Conservation (phyloP, 2,113 vertebrate genomes). For the Poeciliopsis turrubarensis region DNA sequence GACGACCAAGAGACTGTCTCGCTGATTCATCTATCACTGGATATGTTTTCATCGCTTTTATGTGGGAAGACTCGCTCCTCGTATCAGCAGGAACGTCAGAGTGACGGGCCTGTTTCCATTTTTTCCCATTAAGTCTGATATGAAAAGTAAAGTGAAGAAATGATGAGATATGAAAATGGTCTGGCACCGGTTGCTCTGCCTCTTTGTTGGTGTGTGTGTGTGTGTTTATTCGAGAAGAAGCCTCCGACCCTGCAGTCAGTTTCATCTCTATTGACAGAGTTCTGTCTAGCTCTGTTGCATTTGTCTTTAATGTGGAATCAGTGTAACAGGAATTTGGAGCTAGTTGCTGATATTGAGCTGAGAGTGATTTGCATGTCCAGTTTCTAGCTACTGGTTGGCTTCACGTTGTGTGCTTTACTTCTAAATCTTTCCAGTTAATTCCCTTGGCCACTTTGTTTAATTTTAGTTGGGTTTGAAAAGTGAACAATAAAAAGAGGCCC, state of each 20-base stretch:
- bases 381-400: slow-evolving; percentile 19
- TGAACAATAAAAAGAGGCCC: too few relatives aligned
- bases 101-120: slow-evolving; percentile 61
- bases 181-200: slow-evolving; percentile 8
- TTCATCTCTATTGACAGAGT: slow-evolving; percentile 46
- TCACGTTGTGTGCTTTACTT: neutral
- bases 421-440: neutral
- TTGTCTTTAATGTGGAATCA: slow-evolving; percentile 60
- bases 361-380: slow-evolving; percentile 51
- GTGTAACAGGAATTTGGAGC: slow-evolving; percentile 47
- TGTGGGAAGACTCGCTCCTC: slow-evolving; percentile 42
- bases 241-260: slow-evolving; percentile 22
- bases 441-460: slow-evolving; percentile 2
- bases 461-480: too few relatives aligned
- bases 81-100: slow-evolving; percentile 36
- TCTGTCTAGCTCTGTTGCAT: slow-evolving; percentile 45
- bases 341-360: slow-evolving; percentile 51
- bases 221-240: slow-evolving; percentile 41
- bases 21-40: slow-evolving; percentile 46
- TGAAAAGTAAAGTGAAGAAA: slow-evolving; percentile 57
- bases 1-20: slow-evolving; percentile 46
- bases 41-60: slow-evolving; percentile 35
- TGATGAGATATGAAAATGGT: slow-evolving; percentile 44
- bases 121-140: slow-evolving; percentile 63
- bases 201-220: slow-evolving; percentile 21